phyloP scores from a whole-genome alignment of 2,797 vertebrate species.

The Emys orbicularis region DNA sequence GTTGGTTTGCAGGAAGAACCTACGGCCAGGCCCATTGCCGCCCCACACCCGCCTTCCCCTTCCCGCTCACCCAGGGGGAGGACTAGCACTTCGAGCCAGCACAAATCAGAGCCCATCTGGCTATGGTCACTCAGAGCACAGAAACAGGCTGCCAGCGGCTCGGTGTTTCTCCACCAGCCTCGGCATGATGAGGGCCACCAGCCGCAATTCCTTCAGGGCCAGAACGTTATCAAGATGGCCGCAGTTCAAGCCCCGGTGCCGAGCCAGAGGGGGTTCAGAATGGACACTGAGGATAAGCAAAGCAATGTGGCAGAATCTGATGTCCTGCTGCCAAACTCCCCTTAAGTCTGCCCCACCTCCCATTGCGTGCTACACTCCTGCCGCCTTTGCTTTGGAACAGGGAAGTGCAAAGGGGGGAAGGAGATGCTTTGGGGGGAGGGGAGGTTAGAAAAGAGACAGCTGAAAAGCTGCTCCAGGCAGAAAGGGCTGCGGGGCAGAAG shows the following conservation, averaged over 20 bases:
- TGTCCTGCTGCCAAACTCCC: rapidly evolving
- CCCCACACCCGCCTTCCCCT: not conserved
- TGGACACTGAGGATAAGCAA: not conserved
- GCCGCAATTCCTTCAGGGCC: not conserved
- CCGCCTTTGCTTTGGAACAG: not conserved
- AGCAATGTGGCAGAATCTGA: not conserved
- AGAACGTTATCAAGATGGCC: not conserved
- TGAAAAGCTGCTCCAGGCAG: no score
- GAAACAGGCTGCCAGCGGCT: not conserved
- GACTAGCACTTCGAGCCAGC: not conserved
- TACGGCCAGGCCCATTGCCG: not conserved
- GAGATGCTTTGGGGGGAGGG: no score
- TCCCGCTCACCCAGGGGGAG: not conserved
- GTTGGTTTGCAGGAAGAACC: not conserved
- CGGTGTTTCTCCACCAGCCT: not conserved
- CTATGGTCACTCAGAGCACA: not conserved
- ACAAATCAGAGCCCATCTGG: not conserved
- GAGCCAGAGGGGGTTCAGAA: not conserved
- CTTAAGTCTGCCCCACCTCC: not conserved
- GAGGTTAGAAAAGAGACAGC: no score
- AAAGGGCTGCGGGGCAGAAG: no score
- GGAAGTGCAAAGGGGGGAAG: not conserved
- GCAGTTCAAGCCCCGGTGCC: not conserved
- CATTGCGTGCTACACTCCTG: not conserved
- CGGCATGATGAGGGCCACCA: not conserved